Evolutionary conservation across 2,888 invertebrate species (phyloP).

Genomic region (Chrysopilus asiliformis): DNA sequence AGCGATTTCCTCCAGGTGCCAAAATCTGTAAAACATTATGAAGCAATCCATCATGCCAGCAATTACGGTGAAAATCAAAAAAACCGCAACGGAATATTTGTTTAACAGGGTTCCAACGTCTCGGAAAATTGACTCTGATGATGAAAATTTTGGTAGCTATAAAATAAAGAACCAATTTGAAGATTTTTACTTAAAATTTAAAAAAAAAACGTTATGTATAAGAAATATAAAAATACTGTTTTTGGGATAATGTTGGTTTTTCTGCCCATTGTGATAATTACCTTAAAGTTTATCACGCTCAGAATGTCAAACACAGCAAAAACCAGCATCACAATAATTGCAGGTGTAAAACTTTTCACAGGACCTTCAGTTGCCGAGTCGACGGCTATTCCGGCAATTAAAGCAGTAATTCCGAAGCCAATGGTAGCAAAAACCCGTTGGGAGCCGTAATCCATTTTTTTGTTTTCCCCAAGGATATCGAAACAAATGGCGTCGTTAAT

Average conservation of each 20-base stretch:
- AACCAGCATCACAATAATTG: slow-evolving; percentile 49
- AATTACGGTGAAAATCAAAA: slow-evolving; percentile 57
- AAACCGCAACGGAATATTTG: slow-evolving; percentile 50
- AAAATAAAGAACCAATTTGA: too few species aligned
- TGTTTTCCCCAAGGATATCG: slow-evolving; percentile 61
- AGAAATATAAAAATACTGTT: too few species aligned
- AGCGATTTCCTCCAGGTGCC: slow-evolving; percentile 70
- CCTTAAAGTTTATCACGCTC: slow-evolving; percentile 40
- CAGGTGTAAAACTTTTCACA: slow-evolving; percentile 54
- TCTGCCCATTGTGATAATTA: too few species aligned
- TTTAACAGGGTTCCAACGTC: slow-evolving; percentile 50
- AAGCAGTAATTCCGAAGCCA: slow-evolving; percentile 62
- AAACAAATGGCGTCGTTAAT: slow-evolving; percentile 86
- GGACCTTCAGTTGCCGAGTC: slow-evolving; percentile 47
- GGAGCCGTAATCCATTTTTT: slow-evolving; percentile 56
- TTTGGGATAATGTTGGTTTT: too few species aligned
- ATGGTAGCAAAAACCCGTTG: slow-evolving; percentile 75
- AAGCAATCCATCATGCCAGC: slow-evolving; percentile 69
- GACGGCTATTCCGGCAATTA: slow-evolving; percentile 54
- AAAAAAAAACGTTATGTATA: too few species aligned
- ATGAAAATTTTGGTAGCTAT: slow-evolving; percentile 55
- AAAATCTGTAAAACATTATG: slow-evolving; percentile 69
- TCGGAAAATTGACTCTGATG: slow-evolving; percentile 52
- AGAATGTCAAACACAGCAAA: slow-evolving; percentile 52
- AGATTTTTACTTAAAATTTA: too few species aligned